Base-by-base conservation (phyloP, 2,113 vertebrate species). In the Anser brachyrhynchus region DNA sequence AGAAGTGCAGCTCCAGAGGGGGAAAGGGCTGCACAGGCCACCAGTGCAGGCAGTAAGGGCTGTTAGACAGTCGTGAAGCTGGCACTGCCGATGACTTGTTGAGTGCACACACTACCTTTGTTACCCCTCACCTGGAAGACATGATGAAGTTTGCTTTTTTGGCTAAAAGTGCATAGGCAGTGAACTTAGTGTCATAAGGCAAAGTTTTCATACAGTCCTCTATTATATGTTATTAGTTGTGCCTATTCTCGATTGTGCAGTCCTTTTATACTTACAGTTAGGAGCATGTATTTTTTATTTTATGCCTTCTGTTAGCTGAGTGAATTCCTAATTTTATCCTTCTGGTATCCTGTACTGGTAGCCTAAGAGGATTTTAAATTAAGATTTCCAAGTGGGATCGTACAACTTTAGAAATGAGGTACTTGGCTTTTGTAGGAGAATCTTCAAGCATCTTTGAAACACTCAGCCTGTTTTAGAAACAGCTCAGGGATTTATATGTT, bases 71-170 rank as follows among this genome's bases (percentile, higher is more conserved):
- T 78, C 35, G 49, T 69, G 61, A 89, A 94, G 66, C 52, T 71
- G 58, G 52, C 55, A 54, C 66, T 91, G 67, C 84, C 90, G 81
- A 66, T 96, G 87, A 95, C 54, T 43, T 92, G 15, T 49, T 94
- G 61, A 76, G 69, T 93, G 91, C 64, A 52, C 9, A 33, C 20
- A 54, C 69, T 10, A 80, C 57, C 26, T 66, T 37, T 59, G 31
- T 92, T 89, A 65, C 77, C 16, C 16, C 8, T 58, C 44, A 43
- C 11, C 65, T 93, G 52, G 46, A 55, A 82, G 59, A 5, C 21
- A 61, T 20, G 9, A 58, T 55, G 23, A 17, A 43, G 20, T 49
- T 75, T 55, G 22, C 51, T 79, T 39, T 65, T 79, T 72, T 61
- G 10, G 2, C 33, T 77, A 52, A 39, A 73, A 49, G 49, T 78